These are phyloP conservation scores for Platygyra sinensis DNA, from an alignment of 64 coral and sea anemone species.

Conservation along the genomic window DNA sequence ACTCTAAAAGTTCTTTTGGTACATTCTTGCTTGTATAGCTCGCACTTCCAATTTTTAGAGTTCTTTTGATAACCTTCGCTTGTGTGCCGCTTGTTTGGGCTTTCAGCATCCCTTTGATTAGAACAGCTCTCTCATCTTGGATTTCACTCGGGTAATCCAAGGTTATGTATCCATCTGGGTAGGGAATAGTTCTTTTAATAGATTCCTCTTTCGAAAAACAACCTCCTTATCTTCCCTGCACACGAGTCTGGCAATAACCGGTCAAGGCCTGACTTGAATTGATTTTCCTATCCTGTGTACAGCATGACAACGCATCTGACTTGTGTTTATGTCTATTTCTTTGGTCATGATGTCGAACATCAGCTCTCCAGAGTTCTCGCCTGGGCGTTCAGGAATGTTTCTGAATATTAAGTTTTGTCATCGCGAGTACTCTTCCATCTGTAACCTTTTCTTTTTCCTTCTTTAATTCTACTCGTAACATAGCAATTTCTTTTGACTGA, in stretches of 20 bases:
- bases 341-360: conserved; percentile 22
- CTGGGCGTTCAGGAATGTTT: not conserved
- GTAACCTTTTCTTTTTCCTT: conserved; percentile 8
- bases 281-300: conserved; percentile 3
- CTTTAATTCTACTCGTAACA: not conserved
- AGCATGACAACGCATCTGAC: not conserved
- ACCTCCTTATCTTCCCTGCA: conserved; percentile 5
- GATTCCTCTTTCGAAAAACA: conserved; percentile 13
- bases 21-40: no score
- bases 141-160: conserved; percentile 33
- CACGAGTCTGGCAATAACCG: not conserved
- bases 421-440: not conserved
- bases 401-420: conserved; percentile 19
- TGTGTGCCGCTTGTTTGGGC: no score
- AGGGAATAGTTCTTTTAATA: conserved; percentile 1
- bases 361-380: not conserved
- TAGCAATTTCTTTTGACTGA: not conserved
- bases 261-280: not conserved
- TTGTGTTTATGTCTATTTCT: conserved; percentile 3
- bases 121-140: not conserved
- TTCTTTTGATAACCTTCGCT: not conserved
- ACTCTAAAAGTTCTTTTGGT: not conserved
- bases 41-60: conserved; percentile 4
- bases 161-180: conserved; percentile 8
- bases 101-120: no score